Conservation (phyloP, 1,140 invertebrate species). For the Olivierus martensii region DNA sequence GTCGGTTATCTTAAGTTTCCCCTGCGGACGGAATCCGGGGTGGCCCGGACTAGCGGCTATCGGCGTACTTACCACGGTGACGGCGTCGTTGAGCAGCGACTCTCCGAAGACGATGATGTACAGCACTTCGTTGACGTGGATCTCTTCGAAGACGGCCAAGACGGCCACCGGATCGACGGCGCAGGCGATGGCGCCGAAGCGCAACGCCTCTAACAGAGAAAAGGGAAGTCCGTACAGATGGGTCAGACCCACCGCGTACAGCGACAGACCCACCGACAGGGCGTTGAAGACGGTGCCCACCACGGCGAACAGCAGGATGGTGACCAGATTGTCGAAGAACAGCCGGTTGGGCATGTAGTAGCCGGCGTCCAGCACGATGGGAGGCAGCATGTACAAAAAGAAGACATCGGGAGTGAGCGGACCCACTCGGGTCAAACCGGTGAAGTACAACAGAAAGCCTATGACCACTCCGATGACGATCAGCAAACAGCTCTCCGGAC, state of each 20-base stretch:
- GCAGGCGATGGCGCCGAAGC: constrained; percentile 90
- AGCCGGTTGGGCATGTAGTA: constrained; percentile 84
- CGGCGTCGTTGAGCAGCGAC: constrained; percentile 91
- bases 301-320: constrained; percentile 90
- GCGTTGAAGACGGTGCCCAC: constrained; percentile 94
- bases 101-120: constrained; percentile 99
- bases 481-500: constrained; percentile 91
- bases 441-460: constrained; percentile 40
- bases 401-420: constrained; percentile 85
- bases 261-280: constrained; percentile 72
- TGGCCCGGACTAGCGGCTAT: no score
- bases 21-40: no score
- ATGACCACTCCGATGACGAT: constrained; percentile 90
- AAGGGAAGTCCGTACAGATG: constrained; percentile 68
- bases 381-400: constrained; percentile 91
- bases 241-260: constrained; percentile 68
- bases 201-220: constrained; percentile 65
- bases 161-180: constrained; percentile 98
- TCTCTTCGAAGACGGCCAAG: constrained; percentile 96
- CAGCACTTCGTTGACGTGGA: constrained; percentile 95
- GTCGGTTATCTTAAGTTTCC: no score
- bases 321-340: constrained; percentile 94
- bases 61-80: constrained; percentile 73
- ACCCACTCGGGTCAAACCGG: constrained; percentile 43
- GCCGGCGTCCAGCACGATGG: constrained; percentile 92